These are phyloP conservation scores for Brachionus angularis DNA, from an alignment of 1,140 invertebrate genomes.

Conservation along the genomic window DNA sequence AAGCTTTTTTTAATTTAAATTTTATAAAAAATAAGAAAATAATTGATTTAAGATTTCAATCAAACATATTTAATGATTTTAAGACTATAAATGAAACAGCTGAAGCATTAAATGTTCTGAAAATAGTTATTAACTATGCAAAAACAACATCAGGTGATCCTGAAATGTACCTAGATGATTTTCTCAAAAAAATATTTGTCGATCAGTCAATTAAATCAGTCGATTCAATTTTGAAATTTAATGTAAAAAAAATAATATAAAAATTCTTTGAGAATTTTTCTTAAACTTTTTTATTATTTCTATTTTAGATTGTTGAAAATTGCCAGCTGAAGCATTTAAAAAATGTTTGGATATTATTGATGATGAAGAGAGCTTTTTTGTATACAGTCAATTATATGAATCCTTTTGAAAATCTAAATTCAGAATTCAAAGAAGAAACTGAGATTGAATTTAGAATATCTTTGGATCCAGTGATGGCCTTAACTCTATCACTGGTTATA, in stretches of 20 bases:
- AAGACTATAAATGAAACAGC: background rate
- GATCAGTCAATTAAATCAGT: conserved; percentile 3
- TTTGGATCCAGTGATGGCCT: background rate
- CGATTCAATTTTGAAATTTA: background rate
- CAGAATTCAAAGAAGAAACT: background rate
- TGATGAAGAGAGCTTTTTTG: background rate
- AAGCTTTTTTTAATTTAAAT: background rate
- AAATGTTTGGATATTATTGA: background rate
- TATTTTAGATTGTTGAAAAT: background rate
- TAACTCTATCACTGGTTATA: background rate
- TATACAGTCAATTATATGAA: background rate
- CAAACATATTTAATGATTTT: conserved; percentile 1
- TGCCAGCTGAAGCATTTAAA: conserved; percentile 14
- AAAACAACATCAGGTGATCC: background rate
- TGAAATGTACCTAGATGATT: background rate
- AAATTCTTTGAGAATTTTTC: no score
- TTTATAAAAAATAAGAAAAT: background rate
- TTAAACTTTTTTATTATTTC: background rate
- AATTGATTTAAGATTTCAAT: background rate
- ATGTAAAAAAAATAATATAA: no score
- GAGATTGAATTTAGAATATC: background rate
- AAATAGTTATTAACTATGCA: conserved; percentile 18
- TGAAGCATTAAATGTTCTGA: conserved; percentile 1
- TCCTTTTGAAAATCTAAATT: conserved; percentile 5
- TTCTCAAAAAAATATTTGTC: background rate